Conservation (phyloP, 2,888 invertebrate species). For the Phania funesta region DNA sequence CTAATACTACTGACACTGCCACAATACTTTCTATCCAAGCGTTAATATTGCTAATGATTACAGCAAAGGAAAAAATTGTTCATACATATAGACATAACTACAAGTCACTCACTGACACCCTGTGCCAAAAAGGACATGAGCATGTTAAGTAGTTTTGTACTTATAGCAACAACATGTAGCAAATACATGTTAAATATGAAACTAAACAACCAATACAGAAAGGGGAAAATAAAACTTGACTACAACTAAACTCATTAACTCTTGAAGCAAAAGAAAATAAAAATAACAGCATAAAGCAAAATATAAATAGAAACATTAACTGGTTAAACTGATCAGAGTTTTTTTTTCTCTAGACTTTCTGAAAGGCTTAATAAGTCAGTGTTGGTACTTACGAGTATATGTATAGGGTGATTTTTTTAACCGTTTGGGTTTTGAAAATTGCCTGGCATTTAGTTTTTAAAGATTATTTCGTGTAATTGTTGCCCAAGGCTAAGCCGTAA, state of each 20-base stretch:
- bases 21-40: conserved; percentile 44
- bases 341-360: not conserved
- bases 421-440: no score
- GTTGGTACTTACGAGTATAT: no score
- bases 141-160: conserved; percentile 49
- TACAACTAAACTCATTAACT: conserved; percentile 42
- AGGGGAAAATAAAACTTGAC: not conserved
- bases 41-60: conserved; percentile 40
- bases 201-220: not conserved
- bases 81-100: conserved; percentile 1
- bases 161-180: conserved; percentile 16
- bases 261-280: not conserved
- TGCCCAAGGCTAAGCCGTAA: no score
- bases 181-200: conserved; percentile 7
- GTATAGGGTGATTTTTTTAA: no score
- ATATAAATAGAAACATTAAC: conserved; percentile 6
- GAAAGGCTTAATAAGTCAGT: no score
- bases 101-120: conserved; percentile 45
- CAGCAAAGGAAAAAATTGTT: not conserved
- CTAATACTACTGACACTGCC: conserved; percentile 25
- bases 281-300: not conserved
- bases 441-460: no score
- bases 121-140: conserved; percentile 45
- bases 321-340: not conserved
- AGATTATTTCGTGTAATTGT: no score